Percentiles rank a stretch among this genome's conserved stretches.
Evolutionary conservation across 2,113 vertebrate genomes (phyloP).

Genomic region (Aegypius monachus): DNA sequence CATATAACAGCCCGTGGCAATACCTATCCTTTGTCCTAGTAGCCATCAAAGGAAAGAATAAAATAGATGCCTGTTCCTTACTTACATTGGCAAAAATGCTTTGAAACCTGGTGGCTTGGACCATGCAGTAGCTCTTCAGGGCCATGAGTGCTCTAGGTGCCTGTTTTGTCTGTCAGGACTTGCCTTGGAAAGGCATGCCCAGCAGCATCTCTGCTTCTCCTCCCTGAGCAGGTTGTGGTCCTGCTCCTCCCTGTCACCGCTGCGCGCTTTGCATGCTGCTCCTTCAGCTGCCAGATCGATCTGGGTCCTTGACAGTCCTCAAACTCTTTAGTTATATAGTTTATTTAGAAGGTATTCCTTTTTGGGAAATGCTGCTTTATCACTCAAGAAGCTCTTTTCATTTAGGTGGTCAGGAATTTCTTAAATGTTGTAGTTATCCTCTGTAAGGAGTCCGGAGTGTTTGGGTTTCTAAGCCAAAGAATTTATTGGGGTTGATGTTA

Average conservation of each 20-base stretch:
- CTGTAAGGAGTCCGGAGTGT: background rate
- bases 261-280: accelerated
- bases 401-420: background rate
- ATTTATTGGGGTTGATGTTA: background rate
- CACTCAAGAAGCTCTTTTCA: background rate
- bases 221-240: background rate
- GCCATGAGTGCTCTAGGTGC: too few relatives aligned
- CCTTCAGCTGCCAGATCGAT: accelerated
- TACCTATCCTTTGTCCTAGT: background rate
- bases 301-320: accelerated
- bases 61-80: accelerated
- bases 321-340: accelerated
- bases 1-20: accelerated
- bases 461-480: accelerated
- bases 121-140: background rate
- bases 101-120: background rate
- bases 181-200: accelerated
- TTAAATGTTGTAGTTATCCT: too few relatives aligned
- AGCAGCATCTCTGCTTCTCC: background rate
- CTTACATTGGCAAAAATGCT: background rate
- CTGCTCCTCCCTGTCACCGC: accelerated
- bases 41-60: too few relatives aligned
- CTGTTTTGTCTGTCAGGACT: background rate
- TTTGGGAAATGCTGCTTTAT: background rate
- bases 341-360: too few relatives aligned